phyloP scores from a whole-genome alignment of 2,797 vertebrate species.

The Psittacula echo region DNA sequence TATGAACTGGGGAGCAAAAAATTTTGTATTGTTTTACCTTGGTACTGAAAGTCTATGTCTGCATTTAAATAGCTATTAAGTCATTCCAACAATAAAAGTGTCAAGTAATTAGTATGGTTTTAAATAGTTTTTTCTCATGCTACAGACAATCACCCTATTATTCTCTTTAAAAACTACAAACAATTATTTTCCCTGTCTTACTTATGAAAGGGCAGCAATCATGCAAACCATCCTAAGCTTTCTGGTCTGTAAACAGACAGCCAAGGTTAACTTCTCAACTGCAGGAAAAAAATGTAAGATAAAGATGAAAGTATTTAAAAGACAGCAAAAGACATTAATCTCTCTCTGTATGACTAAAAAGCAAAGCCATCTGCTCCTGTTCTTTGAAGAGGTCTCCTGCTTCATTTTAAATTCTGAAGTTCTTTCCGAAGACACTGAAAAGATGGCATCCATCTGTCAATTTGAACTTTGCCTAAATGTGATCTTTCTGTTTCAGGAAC shows the following conservation, averaged over 20 bases:
- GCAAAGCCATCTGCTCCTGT: slow-evolving; percentile 21
- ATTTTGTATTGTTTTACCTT: neutral
- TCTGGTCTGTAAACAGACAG: neutral
- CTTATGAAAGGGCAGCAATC: neutral
- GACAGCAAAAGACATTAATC: neutral
- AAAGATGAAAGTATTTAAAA: slow-evolving; percentile 11
- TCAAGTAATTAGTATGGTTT: neutral
- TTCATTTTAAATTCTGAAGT: slow-evolving; percentile 14
- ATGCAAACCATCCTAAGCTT: neutral
- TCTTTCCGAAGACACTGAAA: slow-evolving; percentile 5
- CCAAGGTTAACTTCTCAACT: neutral
- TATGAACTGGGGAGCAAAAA: neutral
- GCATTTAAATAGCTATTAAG: neutral
- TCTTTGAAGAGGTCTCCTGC: neutral
- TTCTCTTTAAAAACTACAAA: neutral
- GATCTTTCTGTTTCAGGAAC: neutral
- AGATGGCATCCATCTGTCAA: slow-evolving; percentile 1
- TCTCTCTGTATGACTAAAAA: neutral
- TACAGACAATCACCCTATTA: neutral
- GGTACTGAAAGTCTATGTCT: neutral
- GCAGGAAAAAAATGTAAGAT: neutral
- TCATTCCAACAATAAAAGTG: neutral
- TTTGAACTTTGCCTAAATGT: neutral
- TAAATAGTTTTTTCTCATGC: neutral
- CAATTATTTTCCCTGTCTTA: neutral